phyloP scores from a whole-genome alignment of 37 sponge, comb jelly and placozoan species.

The Ianthella basta region DNA sequence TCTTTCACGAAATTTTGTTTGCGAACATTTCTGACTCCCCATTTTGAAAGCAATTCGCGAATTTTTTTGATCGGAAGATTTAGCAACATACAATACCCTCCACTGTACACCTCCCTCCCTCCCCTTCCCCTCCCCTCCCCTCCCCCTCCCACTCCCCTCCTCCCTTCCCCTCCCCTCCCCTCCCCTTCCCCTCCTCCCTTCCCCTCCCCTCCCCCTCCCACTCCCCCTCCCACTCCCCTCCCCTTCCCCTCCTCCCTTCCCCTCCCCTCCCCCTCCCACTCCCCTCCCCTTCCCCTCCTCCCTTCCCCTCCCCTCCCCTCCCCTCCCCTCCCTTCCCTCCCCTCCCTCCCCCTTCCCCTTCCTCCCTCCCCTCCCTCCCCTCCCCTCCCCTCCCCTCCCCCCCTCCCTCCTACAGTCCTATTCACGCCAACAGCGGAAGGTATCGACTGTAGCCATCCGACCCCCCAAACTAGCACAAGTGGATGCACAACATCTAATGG shows the following conservation, averaged over 20 bases:
- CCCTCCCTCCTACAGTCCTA: not conserved
- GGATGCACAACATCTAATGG: not conserved
- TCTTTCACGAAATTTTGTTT: too few relatives aligned
- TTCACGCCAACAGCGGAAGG: not conserved
- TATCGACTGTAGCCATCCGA: not conserved
- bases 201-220: too few relatives aligned
- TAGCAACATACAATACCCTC: too few relatives aligned
- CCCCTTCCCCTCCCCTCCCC: not conserved
- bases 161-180: not conserved
- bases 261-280: too few relatives aligned
- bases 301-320: not conserved
- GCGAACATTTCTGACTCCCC: too few relatives aligned
- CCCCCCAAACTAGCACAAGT: constrained; percentile 11
- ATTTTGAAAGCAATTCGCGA: too few relatives aligned
- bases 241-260: too few relatives aligned
- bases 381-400: not conserved
- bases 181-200: too few relatives aligned
- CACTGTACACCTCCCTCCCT: too few relatives aligned
- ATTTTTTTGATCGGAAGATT: too few relatives aligned
- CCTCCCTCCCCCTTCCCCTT: not conserved
- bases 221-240: too few relatives aligned
- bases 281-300: too few relatives aligned
- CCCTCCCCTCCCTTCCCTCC: not conserved
- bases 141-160: not conserved
- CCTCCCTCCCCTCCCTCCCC: not conserved